Evolutionary conservation across 2,113 vertebrate genomes (phyloP).

Genomic region (Buteo buteo): DNA sequence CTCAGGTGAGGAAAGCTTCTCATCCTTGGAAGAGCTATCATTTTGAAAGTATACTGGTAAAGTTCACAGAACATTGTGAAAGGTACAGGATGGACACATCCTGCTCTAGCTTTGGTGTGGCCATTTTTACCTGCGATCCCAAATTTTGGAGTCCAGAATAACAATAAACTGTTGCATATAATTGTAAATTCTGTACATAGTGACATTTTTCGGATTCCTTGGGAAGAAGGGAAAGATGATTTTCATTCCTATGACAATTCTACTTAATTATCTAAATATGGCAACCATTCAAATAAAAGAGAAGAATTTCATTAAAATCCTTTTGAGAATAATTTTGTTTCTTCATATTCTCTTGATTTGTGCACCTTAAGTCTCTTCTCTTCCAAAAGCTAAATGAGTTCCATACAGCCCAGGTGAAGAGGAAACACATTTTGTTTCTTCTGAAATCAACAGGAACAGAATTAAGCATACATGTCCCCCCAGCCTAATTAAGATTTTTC

Average conservation of each 20-base stretch:
- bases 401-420: not conserved
- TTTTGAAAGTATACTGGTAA: not conserved
- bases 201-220: not conserved
- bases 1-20: not conserved
- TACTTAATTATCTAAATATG: not conserved
- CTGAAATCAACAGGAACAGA: not conserved
- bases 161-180: not conserved
- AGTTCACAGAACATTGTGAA: not conserved
- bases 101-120: not conserved
- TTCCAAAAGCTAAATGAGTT: not conserved
- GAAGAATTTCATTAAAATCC: not conserved
- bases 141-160: not conserved
- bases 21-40: not conserved
- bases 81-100: not conserved
- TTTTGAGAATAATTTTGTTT: not conserved
- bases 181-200: constrained; percentile 59
- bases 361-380: not conserved
- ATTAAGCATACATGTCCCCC: not conserved
- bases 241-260: not conserved
- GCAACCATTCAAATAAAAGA: constrained; percentile 5
- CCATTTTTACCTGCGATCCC: not conserved
- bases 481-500: not conserved
- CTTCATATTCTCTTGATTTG: not conserved
- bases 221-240: not conserved
- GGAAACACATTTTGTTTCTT: not conserved